A percentile compares a stretch with the other conserved stretches of the same genome.
phyloP scores from a whole-genome alignment of 1,140 invertebrate genomes.

The Drosophila repletoides region DNA sequence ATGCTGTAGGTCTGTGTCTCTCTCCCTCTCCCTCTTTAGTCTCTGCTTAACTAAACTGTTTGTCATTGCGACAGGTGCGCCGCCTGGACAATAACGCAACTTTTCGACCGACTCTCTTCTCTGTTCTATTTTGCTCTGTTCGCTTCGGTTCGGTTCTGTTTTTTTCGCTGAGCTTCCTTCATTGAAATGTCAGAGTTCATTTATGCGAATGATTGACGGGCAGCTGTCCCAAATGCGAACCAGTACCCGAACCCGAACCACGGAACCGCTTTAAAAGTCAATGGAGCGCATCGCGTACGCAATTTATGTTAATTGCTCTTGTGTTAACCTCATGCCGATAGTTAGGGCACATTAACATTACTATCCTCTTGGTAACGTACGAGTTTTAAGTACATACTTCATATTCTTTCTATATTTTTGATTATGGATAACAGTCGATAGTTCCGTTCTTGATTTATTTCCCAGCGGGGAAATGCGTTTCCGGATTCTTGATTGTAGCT shows the following conservation, averaged over 20 bases:
- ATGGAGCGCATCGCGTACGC: slow-evolving; percentile 57
- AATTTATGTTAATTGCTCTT: slow-evolving; percentile 70
- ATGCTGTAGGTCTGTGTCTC: slow-evolving; percentile 27
- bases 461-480: too few relatives aligned
- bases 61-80: slow-evolving; percentile 60
- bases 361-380: neutral
- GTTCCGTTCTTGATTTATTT: too few relatives aligned
- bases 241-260: slow-evolving; percentile 6
- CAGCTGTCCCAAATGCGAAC: slow-evolving; percentile 28
- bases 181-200: slow-evolving; percentile 56
- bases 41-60: slow-evolving; percentile 12
- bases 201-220: slow-evolving; percentile 64
- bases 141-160: neutral
- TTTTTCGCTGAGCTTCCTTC: slow-evolving; percentile 3
- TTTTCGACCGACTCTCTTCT: neutral
- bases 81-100: slow-evolving; percentile 6
- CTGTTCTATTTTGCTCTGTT: neutral
- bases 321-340: neutral
- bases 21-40: neutral
- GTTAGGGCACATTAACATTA: neutral
- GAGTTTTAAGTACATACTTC: neutral
- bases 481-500: too few relatives aligned
- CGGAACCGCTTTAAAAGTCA: slow-evolving; percentile 52
- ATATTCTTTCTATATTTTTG: too few relatives aligned
- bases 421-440: too few relatives aligned